These are phyloP conservation scores for Nephrotoma flavescens DNA, from an alignment of 2,888 invertebrate genomes.

Conservation along the genomic window DNA sequence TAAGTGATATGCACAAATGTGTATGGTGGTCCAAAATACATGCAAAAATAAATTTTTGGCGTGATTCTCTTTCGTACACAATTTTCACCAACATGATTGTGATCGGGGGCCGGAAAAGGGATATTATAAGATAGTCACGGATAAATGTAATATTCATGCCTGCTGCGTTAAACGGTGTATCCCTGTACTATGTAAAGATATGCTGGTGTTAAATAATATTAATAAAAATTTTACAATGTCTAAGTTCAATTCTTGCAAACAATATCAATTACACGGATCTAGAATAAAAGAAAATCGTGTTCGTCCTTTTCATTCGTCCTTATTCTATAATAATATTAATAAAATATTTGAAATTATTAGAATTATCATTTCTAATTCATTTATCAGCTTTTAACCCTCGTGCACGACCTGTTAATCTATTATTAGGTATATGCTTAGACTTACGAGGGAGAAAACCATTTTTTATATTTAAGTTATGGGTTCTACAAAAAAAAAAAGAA, in stretches of 20 bases:
- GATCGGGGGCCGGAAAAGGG: no score
- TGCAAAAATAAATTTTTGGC: no score
- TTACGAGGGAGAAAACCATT: neutral
- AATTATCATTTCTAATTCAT: slow-evolving; percentile 1
- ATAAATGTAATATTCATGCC: no score
- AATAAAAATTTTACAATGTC: neutral
- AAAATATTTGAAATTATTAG: neutral
- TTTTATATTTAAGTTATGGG: neutral
- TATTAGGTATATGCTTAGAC: neutral
- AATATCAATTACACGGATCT: slow-evolving; percentile 1
- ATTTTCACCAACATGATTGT: no score
- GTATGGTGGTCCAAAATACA: no score
- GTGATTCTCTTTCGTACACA: no score
- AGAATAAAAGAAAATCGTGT: neutral
- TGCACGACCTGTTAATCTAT: neutral
- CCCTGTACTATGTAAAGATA: neutral
- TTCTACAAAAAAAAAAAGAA: neutral
- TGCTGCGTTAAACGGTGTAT: no score
- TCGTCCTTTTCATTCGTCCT: neutral
- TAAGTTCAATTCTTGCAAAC: neutral
- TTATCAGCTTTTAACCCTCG: slow-evolving; percentile 5
- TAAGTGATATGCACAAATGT: no score
- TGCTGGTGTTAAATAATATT: neutral
- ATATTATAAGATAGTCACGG: no score
- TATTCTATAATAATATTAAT: neutral